Percentiles rank a stretch among this genome's conserved stretches.
These are phyloP conservation scores for Epinephelus malabaricus DNA, from an alignment of 2,797 vertebrate species.

Conservation along the genomic window DNA sequence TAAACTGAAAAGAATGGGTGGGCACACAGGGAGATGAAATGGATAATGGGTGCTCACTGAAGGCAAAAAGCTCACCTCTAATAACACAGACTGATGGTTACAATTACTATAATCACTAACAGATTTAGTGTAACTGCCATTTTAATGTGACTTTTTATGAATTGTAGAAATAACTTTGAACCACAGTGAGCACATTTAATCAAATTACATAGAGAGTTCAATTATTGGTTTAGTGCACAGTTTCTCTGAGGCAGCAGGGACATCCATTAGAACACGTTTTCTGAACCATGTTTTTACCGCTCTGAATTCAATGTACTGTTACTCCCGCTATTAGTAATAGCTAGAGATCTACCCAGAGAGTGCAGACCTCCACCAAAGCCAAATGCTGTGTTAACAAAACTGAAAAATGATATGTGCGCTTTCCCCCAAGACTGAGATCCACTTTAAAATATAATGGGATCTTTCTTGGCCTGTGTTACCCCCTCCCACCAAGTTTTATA, in stretches of 20 bases:
- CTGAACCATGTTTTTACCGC: background rate
- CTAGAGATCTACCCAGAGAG: no score
- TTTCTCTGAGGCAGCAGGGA: conserved; percentile 6
- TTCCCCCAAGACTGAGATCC: no score
- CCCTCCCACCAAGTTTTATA: no score
- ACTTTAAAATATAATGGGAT: no score
- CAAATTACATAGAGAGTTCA: conserved; percentile 45
- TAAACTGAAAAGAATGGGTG: conserved; percentile 38
- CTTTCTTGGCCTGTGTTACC: no score
- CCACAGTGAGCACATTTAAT: conserved; percentile 39
- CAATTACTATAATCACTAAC: conserved; percentile 59
- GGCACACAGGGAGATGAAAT: conserved; percentile 36
- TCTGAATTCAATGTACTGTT: background rate
- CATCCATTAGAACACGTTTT: conserved; percentile 7
- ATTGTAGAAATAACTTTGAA: conserved; percentile 49
- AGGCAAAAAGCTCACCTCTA: conserved; percentile 58
- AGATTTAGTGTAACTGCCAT: conserved; percentile 43
- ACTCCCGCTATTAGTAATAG: background rate
- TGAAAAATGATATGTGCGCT: no score
- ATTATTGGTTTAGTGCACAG: conserved; percentile 12
- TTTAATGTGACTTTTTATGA: conserved; percentile 51
- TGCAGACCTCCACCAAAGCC: no score
- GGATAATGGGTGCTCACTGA: conserved; percentile 50
- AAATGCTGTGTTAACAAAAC: no score
- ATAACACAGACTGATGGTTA: conserved; percentile 50